Evolutionary conservation across 2,113 vertebrate genomes (phyloP).

Genomic region (Ceyx melanurus): DNA sequence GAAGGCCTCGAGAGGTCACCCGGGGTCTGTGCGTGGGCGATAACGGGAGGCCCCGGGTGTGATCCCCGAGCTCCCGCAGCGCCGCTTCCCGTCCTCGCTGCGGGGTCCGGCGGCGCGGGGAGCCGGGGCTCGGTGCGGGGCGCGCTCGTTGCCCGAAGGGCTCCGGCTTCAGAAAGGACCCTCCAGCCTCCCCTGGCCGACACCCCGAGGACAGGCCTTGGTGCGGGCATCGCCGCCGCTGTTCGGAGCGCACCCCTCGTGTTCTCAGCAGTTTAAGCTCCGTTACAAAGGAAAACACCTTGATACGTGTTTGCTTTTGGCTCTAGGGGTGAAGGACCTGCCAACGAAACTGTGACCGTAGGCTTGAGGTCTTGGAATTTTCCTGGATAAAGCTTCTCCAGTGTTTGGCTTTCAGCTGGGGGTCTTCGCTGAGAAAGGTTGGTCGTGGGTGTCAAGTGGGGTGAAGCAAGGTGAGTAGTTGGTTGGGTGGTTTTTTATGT

Average conservation of each 20-base stretch:
- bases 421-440: not conserved
- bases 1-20: not conserved
- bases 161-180: not conserved
- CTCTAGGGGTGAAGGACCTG: accelerated
- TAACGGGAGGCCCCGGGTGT: not conserved
- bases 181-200: not conserved
- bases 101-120: not conserved
- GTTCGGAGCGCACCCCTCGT: accelerated
- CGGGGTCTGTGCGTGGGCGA: not conserved
- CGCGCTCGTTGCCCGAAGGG: no score
- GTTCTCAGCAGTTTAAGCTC: not conserved
- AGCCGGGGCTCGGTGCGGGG: not conserved
- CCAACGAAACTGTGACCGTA: accelerated
- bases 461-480: not conserved
- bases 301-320: not conserved
- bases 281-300: accelerated
- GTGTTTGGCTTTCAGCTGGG: not conserved
- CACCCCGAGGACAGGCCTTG: not conserved
- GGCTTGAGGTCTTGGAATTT: no score
- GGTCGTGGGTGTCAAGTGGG: not conserved
- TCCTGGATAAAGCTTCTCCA: not conserved
- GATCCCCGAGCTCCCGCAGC: accelerated
- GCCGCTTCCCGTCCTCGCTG: not conserved
- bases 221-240: not conserved
- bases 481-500: not conserved